phyloP scores from a whole-genome alignment of 2,888 invertebrate species.

The Dorcus parallelipipedus region DNA sequence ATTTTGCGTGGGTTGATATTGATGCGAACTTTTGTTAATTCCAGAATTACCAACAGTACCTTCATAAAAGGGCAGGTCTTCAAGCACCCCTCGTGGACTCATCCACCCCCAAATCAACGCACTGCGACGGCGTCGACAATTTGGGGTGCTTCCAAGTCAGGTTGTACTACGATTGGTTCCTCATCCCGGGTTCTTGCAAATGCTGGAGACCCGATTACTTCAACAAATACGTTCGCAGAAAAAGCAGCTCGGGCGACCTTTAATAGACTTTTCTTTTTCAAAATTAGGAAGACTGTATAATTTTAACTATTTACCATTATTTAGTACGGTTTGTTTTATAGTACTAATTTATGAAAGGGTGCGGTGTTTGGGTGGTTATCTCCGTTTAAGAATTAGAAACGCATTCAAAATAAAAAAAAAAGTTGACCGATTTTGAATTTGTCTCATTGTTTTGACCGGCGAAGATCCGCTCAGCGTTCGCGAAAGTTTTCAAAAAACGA shows the following conservation, averaged over 20 bases:
- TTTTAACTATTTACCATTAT: constrained; percentile 13
- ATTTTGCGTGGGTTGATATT: too few relatives aligned
- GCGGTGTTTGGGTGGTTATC: too few relatives aligned
- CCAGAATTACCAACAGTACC: constrained; percentile 74
- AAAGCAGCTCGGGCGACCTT: constrained; percentile 46
- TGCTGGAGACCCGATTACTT: constrained; percentile 93
- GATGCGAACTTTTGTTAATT: constrained; percentile 10
- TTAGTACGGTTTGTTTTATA: background rate
- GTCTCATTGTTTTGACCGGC: too few relatives aligned
- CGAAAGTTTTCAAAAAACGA: too few relatives aligned
- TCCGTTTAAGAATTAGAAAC: too few relatives aligned
- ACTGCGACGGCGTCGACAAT: constrained; percentile 86
- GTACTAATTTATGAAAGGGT: too few relatives aligned
- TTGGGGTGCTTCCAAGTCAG: constrained; percentile 89
- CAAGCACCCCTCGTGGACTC: constrained; percentile 48
- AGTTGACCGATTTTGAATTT: too few relatives aligned
- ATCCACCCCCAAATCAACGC: constrained; percentile 56
- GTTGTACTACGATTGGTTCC: constrained; percentile 92
- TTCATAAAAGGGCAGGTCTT: constrained; percentile 67
- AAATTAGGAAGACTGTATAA: constrained; percentile 14
- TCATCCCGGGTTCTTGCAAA: constrained; percentile 90
- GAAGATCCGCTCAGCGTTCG: too few relatives aligned
- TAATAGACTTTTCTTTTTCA: constrained; percentile 16
- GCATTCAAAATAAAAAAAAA: too few relatives aligned
- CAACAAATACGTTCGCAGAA: constrained; percentile 78